Conservation (phyloP, 2,888 invertebrate genomes). For the Dryobotodes eremita region DNA sequence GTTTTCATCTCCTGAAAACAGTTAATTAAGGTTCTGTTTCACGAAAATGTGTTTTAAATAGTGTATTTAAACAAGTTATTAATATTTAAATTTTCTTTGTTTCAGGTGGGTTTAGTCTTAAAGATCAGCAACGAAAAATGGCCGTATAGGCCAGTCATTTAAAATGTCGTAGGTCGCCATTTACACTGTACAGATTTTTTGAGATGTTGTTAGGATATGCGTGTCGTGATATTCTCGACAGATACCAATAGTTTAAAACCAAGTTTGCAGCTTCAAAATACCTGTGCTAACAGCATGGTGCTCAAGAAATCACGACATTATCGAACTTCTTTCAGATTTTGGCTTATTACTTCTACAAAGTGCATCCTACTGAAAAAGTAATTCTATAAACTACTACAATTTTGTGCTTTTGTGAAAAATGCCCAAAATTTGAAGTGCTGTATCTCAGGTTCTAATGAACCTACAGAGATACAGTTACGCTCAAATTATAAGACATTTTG, state of each 20-base stretch:
- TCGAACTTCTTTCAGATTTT: not conserved
- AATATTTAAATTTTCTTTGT: conserved; percentile 34
- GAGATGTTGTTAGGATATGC: not conserved
- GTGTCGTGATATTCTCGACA: too few relatives aligned
- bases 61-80: not conserved
- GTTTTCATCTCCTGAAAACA: not conserved
- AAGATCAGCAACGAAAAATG: conserved; percentile 41
- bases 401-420: too few relatives aligned
- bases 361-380: not conserved
- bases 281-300: not conserved
- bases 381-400: not conserved
- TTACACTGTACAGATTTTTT: not conserved
- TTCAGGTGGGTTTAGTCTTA: conserved; percentile 36
- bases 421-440: too few relatives aligned
- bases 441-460: too few relatives aligned
- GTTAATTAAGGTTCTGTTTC: not conserved
- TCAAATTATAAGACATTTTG: too few relatives aligned
- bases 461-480: too few relatives aligned
- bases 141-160: not conserved
- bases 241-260: too few relatives aligned
- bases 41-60: not conserved
- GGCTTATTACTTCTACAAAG: not conserved
- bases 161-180: not conserved
- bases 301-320: not conserved
- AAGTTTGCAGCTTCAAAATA: not conserved